Percentiles rank a stretch among this genome's conserved stretches.
These are phyloP conservation scores for Piscicola geometra DNA, from an alignment of 2,888 invertebrate genomes.

Conservation along the genomic window DNA sequence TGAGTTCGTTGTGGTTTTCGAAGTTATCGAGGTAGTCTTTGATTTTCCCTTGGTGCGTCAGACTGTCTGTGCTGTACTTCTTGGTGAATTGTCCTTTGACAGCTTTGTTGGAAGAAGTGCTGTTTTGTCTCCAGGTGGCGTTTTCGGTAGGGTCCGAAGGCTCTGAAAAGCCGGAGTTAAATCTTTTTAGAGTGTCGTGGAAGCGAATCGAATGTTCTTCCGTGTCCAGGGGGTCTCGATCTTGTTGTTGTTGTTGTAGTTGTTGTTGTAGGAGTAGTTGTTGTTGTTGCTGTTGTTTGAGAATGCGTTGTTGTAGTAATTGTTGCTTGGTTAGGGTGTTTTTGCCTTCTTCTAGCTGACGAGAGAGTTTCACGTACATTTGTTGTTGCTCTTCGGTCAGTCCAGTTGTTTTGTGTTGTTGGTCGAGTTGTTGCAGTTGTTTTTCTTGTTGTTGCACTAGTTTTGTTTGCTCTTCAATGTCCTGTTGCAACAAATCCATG, in stretches of 20 bases:
- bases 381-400: background rate
- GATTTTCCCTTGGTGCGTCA: background rate
- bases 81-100: background rate
- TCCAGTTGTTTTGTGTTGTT: background rate
- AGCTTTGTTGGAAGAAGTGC: background rate
- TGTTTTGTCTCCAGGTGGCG: background rate
- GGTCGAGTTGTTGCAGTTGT: constrained; percentile 15
- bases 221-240: background rate
- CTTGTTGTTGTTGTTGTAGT: background rate
- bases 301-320: background rate
- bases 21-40: background rate
- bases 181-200: constrained; percentile 10
- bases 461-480: background rate
- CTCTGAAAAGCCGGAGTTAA: background rate
- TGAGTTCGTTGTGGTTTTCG: background rate
- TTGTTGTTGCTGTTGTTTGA: background rate
- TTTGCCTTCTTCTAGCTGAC: background rate
- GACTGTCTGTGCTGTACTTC: constrained; percentile 3
- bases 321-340: background rate
- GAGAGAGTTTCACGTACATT: background rate
- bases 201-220: background rate
- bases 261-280: background rate
- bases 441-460: background rate
- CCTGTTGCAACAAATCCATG: background rate
- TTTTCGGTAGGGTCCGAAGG: background rate